A percentile compares a stretch with the other conserved stretches of the same genome.
phyloP scores from a whole-genome alignment of 2,113 vertebrate genomes.

The Aspiorhynchus laticeps region DNA sequence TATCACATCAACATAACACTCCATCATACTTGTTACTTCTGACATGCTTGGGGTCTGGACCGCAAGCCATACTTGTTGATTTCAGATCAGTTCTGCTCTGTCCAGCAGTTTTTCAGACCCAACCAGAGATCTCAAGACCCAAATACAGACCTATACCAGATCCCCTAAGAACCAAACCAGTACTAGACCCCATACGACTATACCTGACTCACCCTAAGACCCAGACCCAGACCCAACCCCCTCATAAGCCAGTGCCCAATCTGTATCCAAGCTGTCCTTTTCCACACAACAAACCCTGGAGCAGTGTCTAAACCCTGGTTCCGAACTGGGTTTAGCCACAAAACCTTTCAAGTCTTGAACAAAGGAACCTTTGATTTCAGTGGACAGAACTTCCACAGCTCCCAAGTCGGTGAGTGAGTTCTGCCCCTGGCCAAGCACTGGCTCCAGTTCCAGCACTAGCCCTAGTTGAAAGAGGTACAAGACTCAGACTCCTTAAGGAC shows the following conservation, averaged over 20 bases:
- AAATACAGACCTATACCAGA: not conserved
- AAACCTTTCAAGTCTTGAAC: not conserved
- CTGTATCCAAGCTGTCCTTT: not conserved
- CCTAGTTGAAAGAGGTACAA: not conserved
- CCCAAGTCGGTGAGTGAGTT: not conserved
- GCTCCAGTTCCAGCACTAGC: not conserved
- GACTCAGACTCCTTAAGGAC: not conserved
- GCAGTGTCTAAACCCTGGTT: not conserved
- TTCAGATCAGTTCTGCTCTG: not conserved
- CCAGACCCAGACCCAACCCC: not conserved
- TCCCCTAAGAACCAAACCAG: not conserved
- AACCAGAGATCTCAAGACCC: not conserved
- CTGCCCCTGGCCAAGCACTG: not conserved
- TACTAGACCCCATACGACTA: not conserved
- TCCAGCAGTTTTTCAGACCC: not conserved
- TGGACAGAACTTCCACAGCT: not conserved
- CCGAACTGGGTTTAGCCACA: not conserved
- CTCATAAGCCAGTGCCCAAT: not conserved
- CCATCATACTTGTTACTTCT: slow-evolving; percentile 9
- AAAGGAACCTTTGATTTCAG: not conserved
- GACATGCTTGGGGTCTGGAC: not conserved
- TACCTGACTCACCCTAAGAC: not conserved
- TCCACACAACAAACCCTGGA: not conserved
- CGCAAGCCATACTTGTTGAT: not conserved
- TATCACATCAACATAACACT: slow-evolving; percentile 20